phyloP scores from a whole-genome alignment of 2,888 invertebrate species.

The Parascotia fuliginaria region DNA sequence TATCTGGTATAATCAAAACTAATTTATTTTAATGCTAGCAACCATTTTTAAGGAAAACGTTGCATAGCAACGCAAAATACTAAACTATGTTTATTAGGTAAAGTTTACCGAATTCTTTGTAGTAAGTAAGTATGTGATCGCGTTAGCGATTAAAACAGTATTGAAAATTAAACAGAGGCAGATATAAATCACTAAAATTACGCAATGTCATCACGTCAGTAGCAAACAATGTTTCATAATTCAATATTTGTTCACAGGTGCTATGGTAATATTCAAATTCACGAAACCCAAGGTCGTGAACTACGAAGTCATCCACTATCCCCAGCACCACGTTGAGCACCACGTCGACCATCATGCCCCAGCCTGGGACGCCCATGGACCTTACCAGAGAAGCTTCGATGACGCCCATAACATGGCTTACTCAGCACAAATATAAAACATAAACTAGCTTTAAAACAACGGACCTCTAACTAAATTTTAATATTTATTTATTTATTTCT shows the following conservation, averaged over 20 bases:
- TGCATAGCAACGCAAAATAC: not conserved
- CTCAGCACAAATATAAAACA: constrained; percentile 77
- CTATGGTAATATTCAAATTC: constrained; percentile 94
- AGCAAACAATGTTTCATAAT: not conserved
- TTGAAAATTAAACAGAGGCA: too few relatives aligned
- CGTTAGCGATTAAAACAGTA: too few relatives aligned
- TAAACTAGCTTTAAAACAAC: constrained; percentile 60
- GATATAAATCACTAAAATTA: too few relatives aligned
- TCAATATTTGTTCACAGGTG: constrained; percentile 67
- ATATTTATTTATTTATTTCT: constrained; percentile 77
- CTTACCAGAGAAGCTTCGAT: constrained; percentile 86
- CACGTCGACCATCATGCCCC: constrained; percentile 87
- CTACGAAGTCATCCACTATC: constrained; percentile 95
- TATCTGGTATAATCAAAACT: constrained; percentile 86
- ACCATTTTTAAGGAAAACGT: not conserved
- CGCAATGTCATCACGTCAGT: too few relatives aligned
- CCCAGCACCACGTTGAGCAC: constrained; percentile 89
- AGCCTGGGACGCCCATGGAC: constrained; percentile 85
- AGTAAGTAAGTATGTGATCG: too few relatives aligned
- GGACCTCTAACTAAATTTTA: constrained; percentile 79
- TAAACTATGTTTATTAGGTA: too few relatives aligned
- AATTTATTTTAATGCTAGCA: not conserved
- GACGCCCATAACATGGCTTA: constrained; percentile 87
- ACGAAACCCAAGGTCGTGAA: constrained; percentile 95
- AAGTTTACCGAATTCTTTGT: too few relatives aligned